Evolutionary conservation across 2,888 invertebrate genomes (phyloP).

Genomic region (Diplolepis rosae): DNA sequence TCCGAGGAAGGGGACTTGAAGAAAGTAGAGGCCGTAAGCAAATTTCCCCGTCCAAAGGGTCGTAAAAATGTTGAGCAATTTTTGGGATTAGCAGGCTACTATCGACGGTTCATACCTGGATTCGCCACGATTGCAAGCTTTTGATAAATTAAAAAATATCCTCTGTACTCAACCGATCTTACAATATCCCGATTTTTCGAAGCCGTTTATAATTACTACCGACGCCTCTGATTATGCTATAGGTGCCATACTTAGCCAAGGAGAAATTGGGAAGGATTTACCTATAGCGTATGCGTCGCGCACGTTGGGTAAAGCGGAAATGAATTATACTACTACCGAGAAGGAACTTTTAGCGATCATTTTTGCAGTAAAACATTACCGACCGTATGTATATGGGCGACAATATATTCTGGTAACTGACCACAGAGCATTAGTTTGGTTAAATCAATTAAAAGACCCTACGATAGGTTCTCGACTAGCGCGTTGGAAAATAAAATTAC

Average conservation of each 20-base stretch:
- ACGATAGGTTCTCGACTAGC: constrained; percentile 48
- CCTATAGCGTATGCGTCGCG: constrained; percentile 32
- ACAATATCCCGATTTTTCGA: background rate
- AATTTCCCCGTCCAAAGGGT: too few relatives aligned
- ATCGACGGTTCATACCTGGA: constrained; percentile 6
- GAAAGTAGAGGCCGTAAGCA: too few relatives aligned
- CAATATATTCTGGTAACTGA: constrained; percentile 10
- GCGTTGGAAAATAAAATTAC: constrained; percentile 56
- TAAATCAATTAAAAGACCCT: constrained; percentile 37
- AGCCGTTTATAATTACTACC: constrained; percentile 23
- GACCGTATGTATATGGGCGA: constrained; percentile 29
- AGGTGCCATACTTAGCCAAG: constrained; percentile 22
- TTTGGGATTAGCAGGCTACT: constrained; percentile 6
- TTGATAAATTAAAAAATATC: constrained; percentile 22
- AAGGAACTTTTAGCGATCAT: constrained; percentile 26
- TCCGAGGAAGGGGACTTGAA: too few relatives aligned
- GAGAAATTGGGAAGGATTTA: background rate
- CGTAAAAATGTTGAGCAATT: constrained; percentile 45
- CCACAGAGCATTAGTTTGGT: constrained; percentile 25
- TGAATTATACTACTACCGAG: too few relatives aligned
- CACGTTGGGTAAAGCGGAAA: too few relatives aligned
- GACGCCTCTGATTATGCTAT: constrained; percentile 36
- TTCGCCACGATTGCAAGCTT: constrained; percentile 41
- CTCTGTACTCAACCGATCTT: constrained; percentile 22
- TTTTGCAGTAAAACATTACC: constrained; percentile 22